These are phyloP conservation scores for Helleia helle DNA, from an alignment of 2,888 invertebrate species.

Conservation along the genomic window DNA sequence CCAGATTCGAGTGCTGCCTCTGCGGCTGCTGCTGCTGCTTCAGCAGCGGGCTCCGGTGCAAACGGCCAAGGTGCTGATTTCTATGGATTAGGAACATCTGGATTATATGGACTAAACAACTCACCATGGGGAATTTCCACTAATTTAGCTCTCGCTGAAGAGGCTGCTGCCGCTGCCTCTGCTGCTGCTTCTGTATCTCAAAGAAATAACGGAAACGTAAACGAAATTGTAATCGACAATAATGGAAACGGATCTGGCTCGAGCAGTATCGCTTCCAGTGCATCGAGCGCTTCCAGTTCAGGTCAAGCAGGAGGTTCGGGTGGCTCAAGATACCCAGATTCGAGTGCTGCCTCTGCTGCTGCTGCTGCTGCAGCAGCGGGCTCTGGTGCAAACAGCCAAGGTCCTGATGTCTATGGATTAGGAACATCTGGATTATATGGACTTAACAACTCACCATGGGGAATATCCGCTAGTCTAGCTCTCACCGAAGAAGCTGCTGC, in stretches of 20 bases:
- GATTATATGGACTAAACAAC: background rate
- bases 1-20: constrained; percentile 8
- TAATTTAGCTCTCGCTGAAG: background rate
- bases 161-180: constrained; percentile 11
- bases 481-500: no score
- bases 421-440: background rate
- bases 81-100: background rate
- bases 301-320: background rate
- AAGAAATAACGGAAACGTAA: background rate
- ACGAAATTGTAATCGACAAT: background rate
- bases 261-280: background rate
- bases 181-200: background rate
- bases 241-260: background rate
- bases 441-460: no score
- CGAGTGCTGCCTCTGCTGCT: no score
- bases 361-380: no score
- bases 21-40: constrained; percentile 2
- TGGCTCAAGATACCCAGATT: background rate
- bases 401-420: background rate
- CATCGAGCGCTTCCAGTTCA: constrained; percentile 3
- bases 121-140: background rate
- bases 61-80: background rate
- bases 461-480: no score
- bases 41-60: constrained; percentile 7
- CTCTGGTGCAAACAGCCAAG: no score